Conservation (phyloP, 2,888 invertebrate species). For the Sylvicola fuscatus region DNA sequence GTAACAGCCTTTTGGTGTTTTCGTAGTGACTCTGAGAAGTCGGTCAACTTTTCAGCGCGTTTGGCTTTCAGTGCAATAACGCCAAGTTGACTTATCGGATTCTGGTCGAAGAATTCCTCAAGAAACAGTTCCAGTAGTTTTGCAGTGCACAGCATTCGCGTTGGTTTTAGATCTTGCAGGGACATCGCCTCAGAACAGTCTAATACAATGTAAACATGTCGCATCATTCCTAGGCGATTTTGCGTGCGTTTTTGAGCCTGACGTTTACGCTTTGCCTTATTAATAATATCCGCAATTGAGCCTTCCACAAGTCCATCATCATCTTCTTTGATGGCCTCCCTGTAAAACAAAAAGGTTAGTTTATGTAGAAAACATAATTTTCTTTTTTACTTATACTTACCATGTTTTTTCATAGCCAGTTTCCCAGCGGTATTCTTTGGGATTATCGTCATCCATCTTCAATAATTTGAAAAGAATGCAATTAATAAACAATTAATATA, state of each 20-base stretch:
- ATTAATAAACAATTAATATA: no score
- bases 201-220: slow-evolving; percentile 77
- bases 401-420: slow-evolving; percentile 91
- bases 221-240: slow-evolving; percentile 93
- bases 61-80: slow-evolving; percentile 82
- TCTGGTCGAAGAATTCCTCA: slow-evolving; percentile 95
- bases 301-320: slow-evolving; percentile 81
- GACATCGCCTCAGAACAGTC: slow-evolving; percentile 92
- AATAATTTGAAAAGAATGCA: neutral
- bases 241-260: slow-evolving; percentile 50
- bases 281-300: slow-evolving; percentile 78
- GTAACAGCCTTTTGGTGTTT: slow-evolving; percentile 47
- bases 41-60: slow-evolving; percentile 78
- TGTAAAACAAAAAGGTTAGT: slow-evolving; percentile 15
- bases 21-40: slow-evolving; percentile 68
- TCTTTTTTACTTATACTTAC: slow-evolving; percentile 26
- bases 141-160: slow-evolving; percentile 62
- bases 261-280: slow-evolving; percentile 66
- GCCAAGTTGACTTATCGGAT: slow-evolving; percentile 94
- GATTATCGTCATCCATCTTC: slow-evolving; percentile 49
- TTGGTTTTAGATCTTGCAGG: slow-evolving; percentile 88
- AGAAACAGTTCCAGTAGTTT: slow-evolving; percentile 88
- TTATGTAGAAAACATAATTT: slow-evolving; percentile 1
- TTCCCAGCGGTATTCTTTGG: slow-evolving; percentile 86
- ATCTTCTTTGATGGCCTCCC: slow-evolving; percentile 94